Conservation (phyloP, 2,113 vertebrate species). For the Tachycineta bicolor region DNA sequence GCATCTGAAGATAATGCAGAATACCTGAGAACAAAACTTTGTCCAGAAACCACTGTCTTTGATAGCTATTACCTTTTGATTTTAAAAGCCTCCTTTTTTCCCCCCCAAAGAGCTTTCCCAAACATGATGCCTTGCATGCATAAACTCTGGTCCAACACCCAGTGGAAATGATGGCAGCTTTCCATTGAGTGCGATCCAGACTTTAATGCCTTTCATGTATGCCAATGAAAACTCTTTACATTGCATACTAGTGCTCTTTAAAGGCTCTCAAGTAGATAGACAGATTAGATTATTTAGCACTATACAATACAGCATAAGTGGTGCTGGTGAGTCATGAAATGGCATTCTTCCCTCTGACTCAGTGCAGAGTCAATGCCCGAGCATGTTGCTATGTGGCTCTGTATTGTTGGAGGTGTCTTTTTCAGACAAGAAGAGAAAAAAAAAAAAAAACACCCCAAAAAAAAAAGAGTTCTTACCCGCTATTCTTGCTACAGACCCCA, state of each 20-base stretch:
- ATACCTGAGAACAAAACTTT: slow-evolving; percentile 28
- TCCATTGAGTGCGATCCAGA: background rate
- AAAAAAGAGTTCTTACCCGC: background rate
- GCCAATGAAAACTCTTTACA: slow-evolving; percentile 57
- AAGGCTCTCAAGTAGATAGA: slow-evolving; percentile 51
- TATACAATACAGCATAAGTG: slow-evolving; percentile 51
- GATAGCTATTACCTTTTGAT: slow-evolving; percentile 37
- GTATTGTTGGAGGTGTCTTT: slow-evolving; percentile 52
- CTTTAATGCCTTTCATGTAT: slow-evolving; percentile 50
- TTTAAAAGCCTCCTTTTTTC: background rate
- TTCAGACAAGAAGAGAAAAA: background rate
- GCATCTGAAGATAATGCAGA: slow-evolving; percentile 19
- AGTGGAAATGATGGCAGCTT: slow-evolving; percentile 36
- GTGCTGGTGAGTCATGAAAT: slow-evolving; percentile 61
- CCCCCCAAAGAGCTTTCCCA: background rate
- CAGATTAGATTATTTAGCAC: slow-evolving; percentile 69
- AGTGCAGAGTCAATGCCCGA: slow-evolving; percentile 48
- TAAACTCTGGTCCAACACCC: background rate
- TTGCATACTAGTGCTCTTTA: slow-evolving; percentile 54
- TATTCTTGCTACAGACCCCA: background rate
- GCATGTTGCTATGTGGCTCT: slow-evolving; percentile 56
- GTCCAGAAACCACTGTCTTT: slow-evolving; percentile 52
- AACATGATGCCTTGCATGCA: background rate
- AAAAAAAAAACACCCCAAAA: background rate
- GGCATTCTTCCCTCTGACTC: slow-evolving; percentile 64